Evolutionary conservation across 2,888 invertebrate species (phyloP).

Genomic region (Ennomos quercinarius): DNA sequence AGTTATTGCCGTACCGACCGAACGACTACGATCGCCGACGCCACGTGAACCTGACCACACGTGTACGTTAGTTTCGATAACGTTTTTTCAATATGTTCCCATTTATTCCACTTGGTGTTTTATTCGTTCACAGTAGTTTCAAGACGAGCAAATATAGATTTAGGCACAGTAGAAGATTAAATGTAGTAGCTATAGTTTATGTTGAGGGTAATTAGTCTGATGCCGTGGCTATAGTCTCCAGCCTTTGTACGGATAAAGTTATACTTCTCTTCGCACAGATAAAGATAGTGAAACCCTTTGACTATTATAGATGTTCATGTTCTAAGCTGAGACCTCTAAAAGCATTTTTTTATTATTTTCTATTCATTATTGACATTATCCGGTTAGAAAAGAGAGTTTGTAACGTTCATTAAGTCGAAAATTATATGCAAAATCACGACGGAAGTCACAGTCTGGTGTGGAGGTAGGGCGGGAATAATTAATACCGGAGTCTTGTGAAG

Average conservation of each 20-base stretch:
- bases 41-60: constrained; percentile 37
- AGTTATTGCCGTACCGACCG: constrained; percentile 54
- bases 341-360: constrained; percentile 32
- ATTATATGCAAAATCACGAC: constrained; percentile 83
- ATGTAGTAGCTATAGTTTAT: no score
- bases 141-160: not conserved
- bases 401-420: constrained; percentile 74
- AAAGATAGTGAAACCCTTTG: constrained; percentile 5
- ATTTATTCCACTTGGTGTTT: constrained; percentile 13
- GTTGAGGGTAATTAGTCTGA: constrained; percentile 4
- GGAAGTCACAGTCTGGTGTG: constrained; percentile 65
- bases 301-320: no score
- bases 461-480: constrained; percentile 69
- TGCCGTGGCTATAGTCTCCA: constrained; percentile 3
- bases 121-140: not conserved
- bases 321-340: constrained; percentile 7
- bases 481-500: constrained; percentile 63
- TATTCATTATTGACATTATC: constrained; percentile 41
- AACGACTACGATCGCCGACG: constrained; percentile 33
- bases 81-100: constrained; percentile 21
- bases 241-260: constrained; percentile 8
- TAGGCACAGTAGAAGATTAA: no score
- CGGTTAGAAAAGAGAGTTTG: constrained; percentile 36
- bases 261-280: not conserved
- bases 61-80: constrained; percentile 26